Base-by-base conservation (phyloP, 2,888 invertebrate species). In the Zygogramma bicolorata region DNA sequence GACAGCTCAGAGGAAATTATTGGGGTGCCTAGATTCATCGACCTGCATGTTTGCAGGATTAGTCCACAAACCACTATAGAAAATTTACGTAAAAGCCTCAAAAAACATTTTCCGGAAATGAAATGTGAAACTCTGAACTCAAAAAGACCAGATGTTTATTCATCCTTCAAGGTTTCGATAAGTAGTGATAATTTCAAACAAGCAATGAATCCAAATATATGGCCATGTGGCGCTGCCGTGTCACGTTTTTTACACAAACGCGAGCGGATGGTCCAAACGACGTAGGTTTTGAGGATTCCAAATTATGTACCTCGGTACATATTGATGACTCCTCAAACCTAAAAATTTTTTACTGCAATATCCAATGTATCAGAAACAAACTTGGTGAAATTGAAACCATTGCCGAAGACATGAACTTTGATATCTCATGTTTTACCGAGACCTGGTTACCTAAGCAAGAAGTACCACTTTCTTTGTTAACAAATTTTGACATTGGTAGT, bases 371-470 rank as follows among this genome's bases (percentile, higher is more conserved):
- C 7, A 42, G 42, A 15, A 42, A 42, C 42, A 42, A 42, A 42
- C 18, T 42, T n/a, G 42, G 59, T 59, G 59, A n/a, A 27, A 59
- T 59, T 25, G 59, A 59, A 59, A 25, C 59, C 6, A 15, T 59
- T 8, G 20, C 59, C 6, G 20, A 60, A 15, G 38, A 34, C 25
- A 15, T 4, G 18, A 22, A 60, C 22, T 34, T 60, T 20, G 60
- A 60, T 13, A 34, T 60, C 5, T 18, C 34, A 34, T 60, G 60
- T 18, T 60, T 60, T 6, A 60, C 58, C 3, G 58, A 59, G 29
- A 59, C 58, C 2, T 59, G 58, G 58, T 59, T 59, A 59, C 58
- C 29, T 59, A 29, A 59, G n/a, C 58, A 59, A 25, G 58, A 59
- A 59, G 13, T 31, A 15, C 29, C 31, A n/a, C 29, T 18, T 60